A percentile compares a stretch with the other conserved stretches of the same genome.
Conservation (phyloP, 2,113 vertebrate species). For the Anarhynchus alexandrinus region DNA sequence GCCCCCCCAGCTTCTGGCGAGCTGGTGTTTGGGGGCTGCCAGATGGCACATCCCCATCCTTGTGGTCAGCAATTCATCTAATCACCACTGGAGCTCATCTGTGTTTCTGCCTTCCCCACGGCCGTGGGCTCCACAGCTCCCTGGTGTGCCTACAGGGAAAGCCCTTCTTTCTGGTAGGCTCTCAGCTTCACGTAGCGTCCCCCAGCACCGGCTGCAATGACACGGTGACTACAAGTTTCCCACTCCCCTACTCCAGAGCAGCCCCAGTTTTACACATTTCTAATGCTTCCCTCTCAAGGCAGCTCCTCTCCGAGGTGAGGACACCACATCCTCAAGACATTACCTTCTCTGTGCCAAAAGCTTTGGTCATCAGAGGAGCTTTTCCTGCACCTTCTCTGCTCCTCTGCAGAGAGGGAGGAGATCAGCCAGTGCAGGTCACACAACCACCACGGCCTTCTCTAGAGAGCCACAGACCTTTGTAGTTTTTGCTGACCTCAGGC, state of each 20-base stretch:
- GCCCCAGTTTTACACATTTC: neutral
- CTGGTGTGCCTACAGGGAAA: neutral
- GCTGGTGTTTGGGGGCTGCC: neutral
- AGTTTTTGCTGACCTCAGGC: too few relatives aligned
- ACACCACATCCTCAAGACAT: neutral
- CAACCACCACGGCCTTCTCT: too few relatives aligned
- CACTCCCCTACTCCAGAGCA: neutral
- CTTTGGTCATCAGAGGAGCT: neutral
- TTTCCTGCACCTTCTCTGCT: neutral
- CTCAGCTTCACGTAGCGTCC: fast-evolving
- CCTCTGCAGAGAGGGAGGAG: too few relatives aligned
- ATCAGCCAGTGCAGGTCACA: too few relatives aligned
- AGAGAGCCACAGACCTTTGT: too few relatives aligned
- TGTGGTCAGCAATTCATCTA: neutral
- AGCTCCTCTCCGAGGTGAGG: neutral
- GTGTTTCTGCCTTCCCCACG: fast-evolving
- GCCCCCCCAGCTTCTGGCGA: fast-evolving
- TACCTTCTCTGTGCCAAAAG: neutral
- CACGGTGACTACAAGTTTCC: fast-evolving
- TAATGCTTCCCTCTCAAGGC: neutral
- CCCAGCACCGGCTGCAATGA: neutral
- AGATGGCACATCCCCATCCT: neutral
- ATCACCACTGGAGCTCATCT: fast-evolving
- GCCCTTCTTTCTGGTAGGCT: neutral
- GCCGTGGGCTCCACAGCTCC: neutral